Percentiles rank a stretch among this genome's conserved stretches.
Conservation (phyloP, 2,797 vertebrate species). For the Leptatherina wallacei region DNA sequence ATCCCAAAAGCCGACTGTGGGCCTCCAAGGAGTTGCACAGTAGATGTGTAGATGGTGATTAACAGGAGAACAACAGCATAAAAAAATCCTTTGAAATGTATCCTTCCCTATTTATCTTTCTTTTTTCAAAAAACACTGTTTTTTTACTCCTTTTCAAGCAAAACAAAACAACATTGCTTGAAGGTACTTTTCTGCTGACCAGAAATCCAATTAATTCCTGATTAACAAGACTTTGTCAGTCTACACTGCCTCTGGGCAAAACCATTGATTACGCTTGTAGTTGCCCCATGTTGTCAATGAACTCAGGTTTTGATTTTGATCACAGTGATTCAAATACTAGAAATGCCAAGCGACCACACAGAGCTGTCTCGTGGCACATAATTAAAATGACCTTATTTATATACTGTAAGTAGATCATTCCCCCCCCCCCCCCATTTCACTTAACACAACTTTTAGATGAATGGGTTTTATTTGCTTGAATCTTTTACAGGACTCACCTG, state of each 20-base stretch:
- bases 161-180: background rate
- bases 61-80: background rate
- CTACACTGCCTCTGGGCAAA: background rate
- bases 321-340: no score
- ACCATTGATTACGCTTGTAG: no score
- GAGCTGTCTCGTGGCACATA: background rate
- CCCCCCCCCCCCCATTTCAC: no score
- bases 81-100: background rate
- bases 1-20: background rate
- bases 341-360: background rate
- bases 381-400: no score
- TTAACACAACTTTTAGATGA: background rate
- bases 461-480: background rate
- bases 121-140: no score
- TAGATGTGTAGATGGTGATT: conserved; percentile 8
- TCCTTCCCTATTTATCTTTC: no score
- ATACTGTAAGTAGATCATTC: no score
- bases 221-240: background rate
- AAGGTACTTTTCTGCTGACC: background rate
- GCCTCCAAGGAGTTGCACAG: background rate
- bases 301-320: background rate
- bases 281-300: background rate
- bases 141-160: background rate
- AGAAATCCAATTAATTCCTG: background rate
- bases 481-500: background rate